Base-by-base conservation (phyloP, 2,113 vertebrate species). In the Xenus cinereus region DNA sequence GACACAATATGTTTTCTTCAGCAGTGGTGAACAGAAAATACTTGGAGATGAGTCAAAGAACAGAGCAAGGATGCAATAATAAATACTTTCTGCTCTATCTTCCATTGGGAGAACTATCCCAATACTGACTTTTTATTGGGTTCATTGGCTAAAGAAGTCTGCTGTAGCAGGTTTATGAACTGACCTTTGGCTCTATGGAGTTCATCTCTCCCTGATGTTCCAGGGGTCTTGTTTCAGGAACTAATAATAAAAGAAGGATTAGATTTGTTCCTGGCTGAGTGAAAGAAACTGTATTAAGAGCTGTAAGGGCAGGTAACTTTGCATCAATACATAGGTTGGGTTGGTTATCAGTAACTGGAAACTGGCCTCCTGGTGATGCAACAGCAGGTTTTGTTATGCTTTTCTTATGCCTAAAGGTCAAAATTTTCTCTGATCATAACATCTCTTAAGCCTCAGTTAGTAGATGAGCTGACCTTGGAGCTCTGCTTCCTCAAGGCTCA, bases 61-160 rank as follows among this genome's bases (percentile, higher is more conserved):
- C 12, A 54, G 35, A 67, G 4, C 10, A 76, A 81, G 20, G 14
- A 45, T 60, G 54, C 8, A 54, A 8, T 45, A 59, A 28, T 35
- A 66, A 59, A 28, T 35, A 66, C 17, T 57, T 75, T 78, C 50
- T 88, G 10, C 17, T 87, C 13, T 21, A 6, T 37, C 11, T 76
- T 69, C 57, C 76, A 0, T 3, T 24, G 46, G 13, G 7, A 16
- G 15, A 17, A 79, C 62, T 41, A 59, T 9, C 10, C 15, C 68
- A 81, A 3, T 50, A 24, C 0, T 23, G 32, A 46, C 13, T 66
- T 80, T 0, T 0, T 28, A 12, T 39, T 87, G 48, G 7, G 11
- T 60, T 64, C 35, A 60, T 16, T 89, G n/a, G 16, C 53, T 83
- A 20, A 86, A 71, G 54, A 80, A 45, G 1, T 54, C 62, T 74